These are phyloP conservation scores for Cassiopea andromeda DNA, from an alignment of 30 jellyfish, hydroid and myxozoan genomes.

Conservation along the genomic window DNA sequence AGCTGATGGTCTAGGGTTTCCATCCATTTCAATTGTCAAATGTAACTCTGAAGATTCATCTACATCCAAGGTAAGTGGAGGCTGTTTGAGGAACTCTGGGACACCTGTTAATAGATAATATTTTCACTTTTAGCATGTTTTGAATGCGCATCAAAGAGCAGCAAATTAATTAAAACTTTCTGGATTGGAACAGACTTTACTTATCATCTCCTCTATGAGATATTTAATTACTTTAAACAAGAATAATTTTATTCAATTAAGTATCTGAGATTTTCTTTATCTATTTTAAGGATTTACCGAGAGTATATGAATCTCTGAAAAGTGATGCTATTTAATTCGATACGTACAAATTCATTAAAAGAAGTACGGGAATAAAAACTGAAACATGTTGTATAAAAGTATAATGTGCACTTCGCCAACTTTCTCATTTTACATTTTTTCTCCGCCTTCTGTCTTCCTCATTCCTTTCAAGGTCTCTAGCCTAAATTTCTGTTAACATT, in stretches of 20 bases:
- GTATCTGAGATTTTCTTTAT: not conserved
- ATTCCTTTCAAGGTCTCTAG: too few species aligned
- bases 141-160: not conserved
- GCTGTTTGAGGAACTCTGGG: slow-evolving; percentile 3
- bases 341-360: too few species aligned
- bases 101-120: slow-evolving; percentile 1
- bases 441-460: too few species aligned
- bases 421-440: too few species aligned
- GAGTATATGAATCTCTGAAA: too few species aligned
- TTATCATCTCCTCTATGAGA: not conserved
- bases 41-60: slow-evolving; percentile 9
- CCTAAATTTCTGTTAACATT: too few species aligned
- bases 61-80: not conserved
- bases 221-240: too few species aligned
- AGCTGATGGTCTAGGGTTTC: slow-evolving; percentile 45
- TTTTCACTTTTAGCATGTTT: not conserved
- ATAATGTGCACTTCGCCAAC: too few species aligned
- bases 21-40: slow-evolving; percentile 19
- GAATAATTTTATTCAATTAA: too few species aligned
- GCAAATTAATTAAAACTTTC: not conserved
- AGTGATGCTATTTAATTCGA: too few species aligned
- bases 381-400: too few species aligned
- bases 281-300: not conserved
- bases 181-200: not conserved
- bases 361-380: too few species aligned